Base-by-base conservation (phyloP, 1,140 invertebrate species). In the Diuraphis noxia region DNA sequence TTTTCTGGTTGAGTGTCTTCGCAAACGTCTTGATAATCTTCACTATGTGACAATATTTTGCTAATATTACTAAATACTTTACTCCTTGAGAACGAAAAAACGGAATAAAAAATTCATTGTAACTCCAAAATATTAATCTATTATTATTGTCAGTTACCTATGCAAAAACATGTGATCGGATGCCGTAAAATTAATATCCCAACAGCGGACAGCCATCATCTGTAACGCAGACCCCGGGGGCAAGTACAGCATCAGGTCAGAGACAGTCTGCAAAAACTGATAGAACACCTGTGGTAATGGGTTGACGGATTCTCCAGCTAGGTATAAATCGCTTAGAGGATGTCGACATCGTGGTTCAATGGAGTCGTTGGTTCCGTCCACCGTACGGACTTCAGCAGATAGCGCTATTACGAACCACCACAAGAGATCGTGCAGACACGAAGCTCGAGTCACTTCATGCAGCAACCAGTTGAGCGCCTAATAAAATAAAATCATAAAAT, bases 51-150 rank as follows among this genome's bases (percentile, higher is more conserved):
- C 49, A 99, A 95, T 84, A 99, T 99, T 94, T 98, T 98, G 93
- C 98, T 98, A 87, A 99, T 98, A 93, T 99, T 99, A 93, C 97
- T 98, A 93, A 99, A 99, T 8, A 99, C 98, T 94, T 99, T 97
- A 92, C 96, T 96, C 94, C 96, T 95, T 72, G 13, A 72, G 88
- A 25, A 93, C 92, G 43, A 77, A 41, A 92, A 46, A 92, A 38
- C 10, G 10, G 23, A 43, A 52, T 38, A 25, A 81, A 81, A 81
- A 88, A 41, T 88, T 21, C 56, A 92, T 36, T n/a, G 6, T 86
- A n/a, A 79, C 23, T 34, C 79, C 2, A 19, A 85, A 43, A 77
- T 40, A 38, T 92, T 40, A 41, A 88, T 52, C 56, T 56, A 79
- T 43, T 43, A 30, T 77, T 49, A 88, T 72, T 92, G 0, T 49